Evolutionary conservation across 2,797 vertebrate genomes (phyloP), one percentile per base, ranked within the genome.

Genomic region (Bryconaethiops microstoma): DNA sequence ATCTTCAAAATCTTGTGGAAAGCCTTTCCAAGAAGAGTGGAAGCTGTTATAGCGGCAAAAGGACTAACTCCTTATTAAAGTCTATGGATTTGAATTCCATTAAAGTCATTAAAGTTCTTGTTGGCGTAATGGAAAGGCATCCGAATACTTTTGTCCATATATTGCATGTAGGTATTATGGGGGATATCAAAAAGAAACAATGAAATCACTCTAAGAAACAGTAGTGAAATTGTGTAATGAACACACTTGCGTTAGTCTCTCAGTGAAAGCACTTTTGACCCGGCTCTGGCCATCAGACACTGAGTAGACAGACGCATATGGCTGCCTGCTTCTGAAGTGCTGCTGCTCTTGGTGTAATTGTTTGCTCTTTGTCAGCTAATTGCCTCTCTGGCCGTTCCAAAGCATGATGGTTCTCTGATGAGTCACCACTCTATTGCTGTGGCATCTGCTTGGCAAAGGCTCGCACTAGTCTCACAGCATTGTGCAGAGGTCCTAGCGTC

Each of bases 341-440:
- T 74, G 60, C 29, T 73, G 60, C 80, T 59, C 75, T 77, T 77
- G 68, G 63, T 79, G 65, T 86, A 86, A 86, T 83, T 83, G 82
- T 86, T 83, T 60, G 17, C 50, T 77, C 79, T 86, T 81, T 79
- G 67, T 62, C 68, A 79, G 60, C 55, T 82, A 86, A 80, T 83
- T 85, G 59, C 75, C 76, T 76, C 75, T 76, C 72, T 57, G 74
- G 29, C 84, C 71, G 54, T 57, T 85, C 29, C 60, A 57, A 73
- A 65, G 67, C 59, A 67, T 76, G 76, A 78, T 82, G 81, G 81
- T 62, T 71, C 81, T 80, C 55, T 69, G 74, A 77, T 85, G 84
- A 85, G 81, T 83, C 81, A 83, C 73, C 4, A 19, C 52, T 78
- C 78, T 80, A 83, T 59, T 64, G 70, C 57, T 54, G 50, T 71